phyloP scores from a whole-genome alignment of 2,797 vertebrate genomes.

The Pseudochaenichthys georgianus region DNA sequence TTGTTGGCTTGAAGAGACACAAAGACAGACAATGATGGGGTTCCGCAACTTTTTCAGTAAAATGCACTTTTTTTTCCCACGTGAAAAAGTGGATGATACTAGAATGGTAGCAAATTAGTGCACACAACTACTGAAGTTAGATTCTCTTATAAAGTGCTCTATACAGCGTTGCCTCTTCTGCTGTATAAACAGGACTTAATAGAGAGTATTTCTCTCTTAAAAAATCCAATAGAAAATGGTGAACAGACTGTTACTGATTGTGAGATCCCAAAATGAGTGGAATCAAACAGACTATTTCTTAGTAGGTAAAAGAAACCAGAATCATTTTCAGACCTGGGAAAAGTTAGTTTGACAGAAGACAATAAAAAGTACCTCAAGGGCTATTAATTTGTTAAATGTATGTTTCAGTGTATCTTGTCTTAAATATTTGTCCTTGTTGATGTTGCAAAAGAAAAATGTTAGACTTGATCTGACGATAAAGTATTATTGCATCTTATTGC shows the following conservation, averaged over 20 bases:
- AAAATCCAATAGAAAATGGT: background rate
- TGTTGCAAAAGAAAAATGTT: no score
- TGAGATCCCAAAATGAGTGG: background rate
- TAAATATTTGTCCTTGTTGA: no score
- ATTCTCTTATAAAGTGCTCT: background rate
- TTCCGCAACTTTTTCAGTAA: background rate
- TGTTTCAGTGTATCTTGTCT: no score
- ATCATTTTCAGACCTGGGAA: background rate
- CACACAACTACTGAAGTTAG: background rate
- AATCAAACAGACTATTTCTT: background rate
- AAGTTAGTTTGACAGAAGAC: background rate
- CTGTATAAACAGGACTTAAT: constrained; percentile 6
- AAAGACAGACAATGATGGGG: background rate
- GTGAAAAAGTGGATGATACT: background rate
- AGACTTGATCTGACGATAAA: no score
- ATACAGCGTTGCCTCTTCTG: background rate
- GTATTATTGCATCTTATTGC: no score
- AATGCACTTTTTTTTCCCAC: background rate
- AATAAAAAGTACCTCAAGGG: background rate
- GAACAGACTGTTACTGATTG: background rate
- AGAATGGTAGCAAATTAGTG: background rate
- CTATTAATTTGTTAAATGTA: background rate
- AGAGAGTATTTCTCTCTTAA: no score
- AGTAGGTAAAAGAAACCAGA: background rate
- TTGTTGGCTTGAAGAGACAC: background rate